phyloP scores from a whole-genome alignment of 2,888 invertebrate species.

The Drosophila histrio region DNA sequence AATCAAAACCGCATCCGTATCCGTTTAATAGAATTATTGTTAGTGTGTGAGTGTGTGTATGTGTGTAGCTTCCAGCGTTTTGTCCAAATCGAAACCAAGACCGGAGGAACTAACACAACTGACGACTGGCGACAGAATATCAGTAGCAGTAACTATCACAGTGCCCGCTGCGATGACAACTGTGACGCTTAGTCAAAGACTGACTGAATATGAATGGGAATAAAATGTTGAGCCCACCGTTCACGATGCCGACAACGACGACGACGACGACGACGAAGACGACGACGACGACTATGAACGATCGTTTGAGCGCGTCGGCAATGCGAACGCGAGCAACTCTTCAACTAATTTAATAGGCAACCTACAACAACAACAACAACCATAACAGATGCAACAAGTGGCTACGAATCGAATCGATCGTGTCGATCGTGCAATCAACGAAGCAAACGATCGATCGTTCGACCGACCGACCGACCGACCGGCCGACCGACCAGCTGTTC shows the following conservation, averaged over 20 bases:
- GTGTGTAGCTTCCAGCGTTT: slow-evolving; percentile 14
- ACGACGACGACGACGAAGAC: slow-evolving; percentile 13
- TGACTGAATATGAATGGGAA: slow-evolving; percentile 65
- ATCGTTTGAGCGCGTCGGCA: slow-evolving; percentile 49
- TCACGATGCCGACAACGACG: slow-evolving; percentile 15
- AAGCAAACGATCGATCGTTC: slow-evolving; percentile 13
- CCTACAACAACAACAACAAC: slow-evolving; percentile 24
- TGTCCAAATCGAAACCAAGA: slow-evolving; percentile 25
- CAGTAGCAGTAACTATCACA: slow-evolving; percentile 40
- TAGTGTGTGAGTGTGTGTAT: too few species aligned
- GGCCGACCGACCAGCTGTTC: slow-evolving; percentile 68
- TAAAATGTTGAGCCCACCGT: slow-evolving; percentile 49
- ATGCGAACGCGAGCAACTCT: slow-evolving; percentile 57
- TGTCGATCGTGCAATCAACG: slow-evolving; percentile 51
- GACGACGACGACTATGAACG: slow-evolving; percentile 38
- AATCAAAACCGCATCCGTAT: slow-evolving; percentile 61
- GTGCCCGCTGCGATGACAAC: slow-evolving; percentile 57
- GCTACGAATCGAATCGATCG: slow-evolving; percentile 51
- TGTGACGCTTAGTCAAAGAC: slow-evolving; percentile 75
- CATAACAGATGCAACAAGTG: slow-evolving; percentile 69
- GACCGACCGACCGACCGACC: slow-evolving; percentile 44
- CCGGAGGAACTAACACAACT: slow-evolving; percentile 39
- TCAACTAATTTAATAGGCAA: slow-evolving; percentile 58
- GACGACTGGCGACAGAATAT: slow-evolving; percentile 17
- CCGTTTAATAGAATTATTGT: slow-evolving; percentile 48